Evolutionary conservation across 2,113 vertebrate genomes (phyloP).

Genomic region (Vulpes ferrilata): DNA sequence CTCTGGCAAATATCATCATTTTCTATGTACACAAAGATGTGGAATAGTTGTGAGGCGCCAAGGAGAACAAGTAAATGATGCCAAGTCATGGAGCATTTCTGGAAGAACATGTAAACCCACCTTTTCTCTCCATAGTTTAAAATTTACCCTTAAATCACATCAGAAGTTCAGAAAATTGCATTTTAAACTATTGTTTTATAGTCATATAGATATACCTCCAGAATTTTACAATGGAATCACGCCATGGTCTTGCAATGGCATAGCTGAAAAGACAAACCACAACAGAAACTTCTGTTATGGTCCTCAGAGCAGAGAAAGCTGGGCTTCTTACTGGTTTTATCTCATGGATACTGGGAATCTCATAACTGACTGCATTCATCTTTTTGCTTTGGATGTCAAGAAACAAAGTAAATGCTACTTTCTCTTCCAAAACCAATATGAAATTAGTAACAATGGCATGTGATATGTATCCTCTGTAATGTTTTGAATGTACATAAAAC

Average conservation of each 20-base stretch:
- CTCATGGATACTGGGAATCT: neutral
- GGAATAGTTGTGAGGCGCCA: neutral
- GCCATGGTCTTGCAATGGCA: neutral
- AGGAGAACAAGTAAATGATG: neutral
- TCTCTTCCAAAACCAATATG: neutral
- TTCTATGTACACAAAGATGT: neutral
- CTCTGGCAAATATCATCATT: neutral
- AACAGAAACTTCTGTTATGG: neutral
- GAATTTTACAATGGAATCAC: neutral
- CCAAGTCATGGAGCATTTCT: neutral
- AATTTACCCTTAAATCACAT: neutral
- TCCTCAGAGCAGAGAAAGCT: neutral
- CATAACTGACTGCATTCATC: neutral
- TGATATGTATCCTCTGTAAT: neutral
- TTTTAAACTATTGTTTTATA: neutral
- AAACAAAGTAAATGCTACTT: slow-evolving; percentile 35
- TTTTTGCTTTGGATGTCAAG: neutral
- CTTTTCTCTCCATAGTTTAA: neutral
- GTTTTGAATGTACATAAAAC: neutral
- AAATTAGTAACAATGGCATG: neutral
- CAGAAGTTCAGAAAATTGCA: neutral
- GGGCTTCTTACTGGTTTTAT: neutral
- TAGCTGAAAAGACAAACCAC: neutral
- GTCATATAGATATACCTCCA: neutral
- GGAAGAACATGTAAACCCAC: neutral